Base-by-base conservation (phyloP, 2,113 vertebrate genomes). In the Lonchura striata region DNA sequence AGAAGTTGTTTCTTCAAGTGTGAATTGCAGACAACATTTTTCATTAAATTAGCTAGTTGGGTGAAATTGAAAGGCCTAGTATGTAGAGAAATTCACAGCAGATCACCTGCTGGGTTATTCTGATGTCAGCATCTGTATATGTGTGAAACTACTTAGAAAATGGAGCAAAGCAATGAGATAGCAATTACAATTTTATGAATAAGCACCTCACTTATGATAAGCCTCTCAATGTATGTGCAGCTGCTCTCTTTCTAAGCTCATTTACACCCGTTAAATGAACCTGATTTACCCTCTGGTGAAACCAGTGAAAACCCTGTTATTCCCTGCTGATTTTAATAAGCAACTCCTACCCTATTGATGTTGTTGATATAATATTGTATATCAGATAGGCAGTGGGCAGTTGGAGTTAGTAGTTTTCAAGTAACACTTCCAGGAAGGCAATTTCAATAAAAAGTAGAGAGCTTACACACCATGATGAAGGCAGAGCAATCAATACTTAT, bases 251-350 rank as follows among this genome's bases (percentile, higher is more conserved):
- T 88, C 33, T 75, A 64, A 92, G 82, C 77, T 96, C 64, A 70
- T 83, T 95, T 82, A 65, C 66, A 88, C 41, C 39, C 52, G 37
- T 78, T 84, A 88, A 88, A 76, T 82, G 7, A 84, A 82, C 13
- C 16, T 82, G 79, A 59, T 75, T 85, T 85, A 92, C 20, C 8
- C 41, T 86, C 61, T 87, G 41, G 27, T 91, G 63, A 93, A 84
- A 90, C 35, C 24, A 76, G 47, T 2, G 3, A 59, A 83, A 85
- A 11, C 39, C 8, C 9, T 42, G 33, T 72, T 91, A 54, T 77
- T 88, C 46, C 74, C 50, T 79, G 75, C 87, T 86, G 93, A 77
- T 82, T 94, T 90, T 94, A 94, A 91, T 87, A 85, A 91, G 35
- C 50, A n/a, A 39, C 37, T 82, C 24, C 33, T 52, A 63, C 13